Evolutionary conservation across 2,113 vertebrate genomes (phyloP).

Genomic region (Speoplatyrhinus poulsoni): DNA sequence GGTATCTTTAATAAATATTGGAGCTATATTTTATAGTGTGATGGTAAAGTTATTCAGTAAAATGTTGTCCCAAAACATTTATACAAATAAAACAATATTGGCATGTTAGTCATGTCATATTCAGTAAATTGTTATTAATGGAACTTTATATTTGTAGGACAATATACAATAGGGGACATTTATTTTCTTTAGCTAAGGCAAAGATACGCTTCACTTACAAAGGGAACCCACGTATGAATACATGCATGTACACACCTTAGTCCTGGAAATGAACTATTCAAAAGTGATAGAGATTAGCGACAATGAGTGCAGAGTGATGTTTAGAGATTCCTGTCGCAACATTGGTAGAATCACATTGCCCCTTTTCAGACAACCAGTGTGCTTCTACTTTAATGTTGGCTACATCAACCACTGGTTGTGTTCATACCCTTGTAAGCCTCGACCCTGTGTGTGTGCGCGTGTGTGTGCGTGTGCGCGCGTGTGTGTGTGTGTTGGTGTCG

Average conservation of each 20-base stretch:
- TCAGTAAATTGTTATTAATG: neutral
- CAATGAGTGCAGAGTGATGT: slow-evolving; percentile 58
- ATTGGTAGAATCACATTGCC: slow-evolving; percentile 68
- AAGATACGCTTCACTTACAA: neutral
- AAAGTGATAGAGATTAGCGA: slow-evolving; percentile 44
- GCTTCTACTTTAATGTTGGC: slow-evolving; percentile 66
- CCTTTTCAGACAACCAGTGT: slow-evolving; percentile 46
- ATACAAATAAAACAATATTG: too few species aligned
- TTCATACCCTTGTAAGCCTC: slow-evolving; percentile 14
- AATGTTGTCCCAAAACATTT: too few species aligned
- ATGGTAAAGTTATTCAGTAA: too few species aligned
- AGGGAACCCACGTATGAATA: neutral
- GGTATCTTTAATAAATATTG: too few species aligned
- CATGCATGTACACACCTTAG: neutral
- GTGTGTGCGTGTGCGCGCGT: too few species aligned
- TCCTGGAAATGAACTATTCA: neutral
- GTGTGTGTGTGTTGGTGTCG: neutral
- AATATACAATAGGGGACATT: neutral
- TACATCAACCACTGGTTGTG: slow-evolving; percentile 40
- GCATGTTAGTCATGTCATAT: neutral
- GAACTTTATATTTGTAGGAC: neutral
- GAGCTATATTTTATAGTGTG: too few species aligned
- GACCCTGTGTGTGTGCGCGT: neutral
- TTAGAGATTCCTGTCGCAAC: slow-evolving; percentile 69
- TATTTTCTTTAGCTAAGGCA: neutral